Conservation (phyloP, 2,113 vertebrate genomes). For the Azemiops feae region DNA sequence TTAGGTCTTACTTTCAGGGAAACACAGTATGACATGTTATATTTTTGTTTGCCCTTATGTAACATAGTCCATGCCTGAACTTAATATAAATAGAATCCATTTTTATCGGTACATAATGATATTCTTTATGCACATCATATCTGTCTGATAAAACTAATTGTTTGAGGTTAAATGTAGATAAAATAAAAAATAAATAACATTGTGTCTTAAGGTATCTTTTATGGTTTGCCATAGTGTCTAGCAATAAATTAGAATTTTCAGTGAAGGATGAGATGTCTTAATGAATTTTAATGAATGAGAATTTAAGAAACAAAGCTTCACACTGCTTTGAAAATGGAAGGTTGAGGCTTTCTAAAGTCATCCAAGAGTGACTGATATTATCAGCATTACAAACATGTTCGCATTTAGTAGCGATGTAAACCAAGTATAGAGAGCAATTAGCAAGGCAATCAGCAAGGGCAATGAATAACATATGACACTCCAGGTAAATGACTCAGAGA, state of each 20-base stretch:
- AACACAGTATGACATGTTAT: neutral
- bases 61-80: neutral
- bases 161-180: neutral
- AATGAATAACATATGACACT: neutral
- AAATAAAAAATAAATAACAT: neutral
- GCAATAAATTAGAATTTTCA: conserved; percentile 19
- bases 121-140: neutral
- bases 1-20: no score
- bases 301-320: conserved; percentile 26
- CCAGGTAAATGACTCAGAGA: neutral
- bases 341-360: neutral
- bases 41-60: neutral
- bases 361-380: conserved; percentile 10
- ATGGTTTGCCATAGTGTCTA: neutral
- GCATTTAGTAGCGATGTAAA: neutral
- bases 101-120: neutral
- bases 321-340: neutral
- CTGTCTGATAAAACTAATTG: neutral
- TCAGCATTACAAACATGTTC: neutral
- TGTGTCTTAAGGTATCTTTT: neutral
- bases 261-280: neutral
- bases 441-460: neutral
- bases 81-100: neutral
- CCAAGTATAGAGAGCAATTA: conserved; percentile 13
- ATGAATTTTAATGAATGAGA: conserved; percentile 19